Base-by-base conservation (phyloP, 2,113 vertebrate genomes). In the Dolichallabes microphthalmus region DNA sequence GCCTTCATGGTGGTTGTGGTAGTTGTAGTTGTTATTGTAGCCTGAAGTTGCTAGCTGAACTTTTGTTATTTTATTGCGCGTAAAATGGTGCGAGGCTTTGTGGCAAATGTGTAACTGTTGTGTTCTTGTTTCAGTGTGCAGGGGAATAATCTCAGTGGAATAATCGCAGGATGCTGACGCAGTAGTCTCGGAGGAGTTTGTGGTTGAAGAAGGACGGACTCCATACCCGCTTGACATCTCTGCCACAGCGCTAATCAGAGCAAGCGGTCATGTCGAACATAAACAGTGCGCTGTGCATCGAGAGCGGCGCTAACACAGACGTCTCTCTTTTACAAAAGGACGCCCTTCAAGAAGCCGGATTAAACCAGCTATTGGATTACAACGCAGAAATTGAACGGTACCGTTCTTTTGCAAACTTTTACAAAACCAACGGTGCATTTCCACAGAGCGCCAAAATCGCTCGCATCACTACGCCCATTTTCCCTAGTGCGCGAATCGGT, bases 331-430 rank as follows among this genome's bases (percentile, higher is more conserved):
- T 98, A 93, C 96, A 96, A 92, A 98, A 98, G 96, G 97, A 98
- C 92, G 96, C 93, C 93, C 96, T 98, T 92, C 96, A 96, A 94
- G 96, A 97, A 89, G 95, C 96, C 93, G 96, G 96, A 93, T 95
- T 97, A 90, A 96, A 95, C 95, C 95, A 96, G 93, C 95, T 98
- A 92, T 96, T 96, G 97, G 97, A 98, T 96, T 98, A 98, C 95
- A 98, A 97, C 91, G 96, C 97, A 32, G 97, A 98, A 94, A 96
- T 98, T 94, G 97, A 98, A 95, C 95, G 97, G 92, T 98, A 97
- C 94, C 94, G 96, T 92, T 98, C 97, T 91, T 97, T 98, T 89
- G 97, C 97, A 90, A 96, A 96, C 92, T 97, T 98, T 96, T 97
- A 98, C 94, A 98, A 98, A 96, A 96, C 94, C 91, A 96, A 96